These are phyloP conservation scores for Macaca nemestrina DNA, from an alignment of 2,113 vertebrate genomes.

Conservation along the genomic window DNA sequence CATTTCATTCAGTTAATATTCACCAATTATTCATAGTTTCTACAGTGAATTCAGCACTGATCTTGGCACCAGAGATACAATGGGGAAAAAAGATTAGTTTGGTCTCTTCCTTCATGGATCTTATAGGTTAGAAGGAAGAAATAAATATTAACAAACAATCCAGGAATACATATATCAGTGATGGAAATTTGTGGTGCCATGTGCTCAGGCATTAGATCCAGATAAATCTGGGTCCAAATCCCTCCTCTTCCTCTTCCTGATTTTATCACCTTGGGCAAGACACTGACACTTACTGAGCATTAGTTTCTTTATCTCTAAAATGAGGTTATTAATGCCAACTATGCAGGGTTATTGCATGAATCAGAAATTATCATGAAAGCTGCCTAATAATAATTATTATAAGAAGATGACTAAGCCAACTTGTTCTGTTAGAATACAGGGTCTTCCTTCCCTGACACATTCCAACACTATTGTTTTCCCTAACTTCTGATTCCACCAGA, in stretches of 20 bases:
- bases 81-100: not conserved
- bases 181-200: not conserved
- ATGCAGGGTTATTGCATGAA: accelerated
- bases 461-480: not conserved
- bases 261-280: not conserved
- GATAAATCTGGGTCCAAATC: not conserved
- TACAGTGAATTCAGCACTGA: not conserved
- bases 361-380: not conserved
- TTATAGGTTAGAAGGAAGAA: not conserved
- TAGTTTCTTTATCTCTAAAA: not conserved
- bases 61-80: not conserved
- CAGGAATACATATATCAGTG: not conserved
- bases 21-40: not conserved
- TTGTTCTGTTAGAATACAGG: not conserved
- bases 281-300: not conserved
- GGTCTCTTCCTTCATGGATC: not conserved
- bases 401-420: not conserved
- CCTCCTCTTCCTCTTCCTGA: not conserved
- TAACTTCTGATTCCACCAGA: not conserved
- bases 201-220: not conserved
- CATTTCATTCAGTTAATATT: not conserved
- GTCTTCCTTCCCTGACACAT: too few relatives aligned
- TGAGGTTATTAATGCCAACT: not conserved
- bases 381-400: not conserved
- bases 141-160: not conserved